Conservation (phyloP, 2,113 vertebrate species). For the Shinisaurus crocodilurus region DNA sequence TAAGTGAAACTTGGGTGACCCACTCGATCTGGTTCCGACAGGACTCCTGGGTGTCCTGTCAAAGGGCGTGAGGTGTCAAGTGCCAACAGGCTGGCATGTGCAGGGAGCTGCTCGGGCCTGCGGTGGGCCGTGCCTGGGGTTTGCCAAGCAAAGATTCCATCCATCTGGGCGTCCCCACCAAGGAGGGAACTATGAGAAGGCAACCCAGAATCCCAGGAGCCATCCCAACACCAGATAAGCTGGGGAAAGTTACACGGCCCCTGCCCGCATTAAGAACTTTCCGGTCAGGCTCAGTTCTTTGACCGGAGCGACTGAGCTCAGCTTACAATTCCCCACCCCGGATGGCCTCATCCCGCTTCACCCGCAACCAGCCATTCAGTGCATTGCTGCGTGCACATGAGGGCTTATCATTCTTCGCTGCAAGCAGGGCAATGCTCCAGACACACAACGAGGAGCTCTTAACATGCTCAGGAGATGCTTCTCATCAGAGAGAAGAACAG, state of each 20-base stretch:
- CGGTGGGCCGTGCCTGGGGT: too few relatives aligned
- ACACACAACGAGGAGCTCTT: neutral
- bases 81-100: neutral
- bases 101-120: neutral
- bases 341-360: neutral
- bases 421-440: neutral
- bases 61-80: rapidly evolving
- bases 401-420: neutral
- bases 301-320: neutral
- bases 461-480: neutral
- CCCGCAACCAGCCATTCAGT: neutral
- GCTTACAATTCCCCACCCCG: neutral
- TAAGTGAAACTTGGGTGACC: neutral
- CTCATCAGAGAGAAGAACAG: neutral
- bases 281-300: neutral
- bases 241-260: neutral
- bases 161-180: neutral
- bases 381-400: neutral
- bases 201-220: neutral
- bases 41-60: neutral
- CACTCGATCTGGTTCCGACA: too few relatives aligned
- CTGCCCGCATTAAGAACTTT: neutral
- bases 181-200: neutral
- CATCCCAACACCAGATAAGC: neutral
- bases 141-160: neutral